Evolutionary conservation across 2,113 vertebrate species (phyloP), one percentile per base, ranked within the genome.

Genomic region (Sceloporus undulatus): DNA sequence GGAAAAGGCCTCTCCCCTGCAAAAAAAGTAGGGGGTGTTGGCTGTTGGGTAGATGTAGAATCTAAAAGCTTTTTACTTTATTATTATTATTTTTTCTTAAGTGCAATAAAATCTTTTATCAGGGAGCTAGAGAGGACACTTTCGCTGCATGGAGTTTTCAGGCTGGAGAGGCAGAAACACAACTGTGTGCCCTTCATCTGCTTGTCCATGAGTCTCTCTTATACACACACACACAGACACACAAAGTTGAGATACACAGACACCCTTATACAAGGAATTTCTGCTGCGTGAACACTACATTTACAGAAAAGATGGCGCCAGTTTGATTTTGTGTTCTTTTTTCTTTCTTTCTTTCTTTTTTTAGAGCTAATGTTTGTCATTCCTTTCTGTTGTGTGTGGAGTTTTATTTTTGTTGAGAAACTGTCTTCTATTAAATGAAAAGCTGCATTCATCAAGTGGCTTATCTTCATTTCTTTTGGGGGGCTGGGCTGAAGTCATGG

Each of bases 91-190:
- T 34, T 80, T 79, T 88, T 94, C 91, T 94, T 85, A 95, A 95
- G 96, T 97, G 96, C 96, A 97, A 96, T 97, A 96, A 94, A 88
- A 94, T 93, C 91, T 92, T 34, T 59, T 11, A 91, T 96, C 95
- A 96, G 96, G 96, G 96, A 95, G 92, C 91, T 87, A 87, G 84
- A 91, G 25, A 74, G 71, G 87, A 89, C 65, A 85, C 76, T 74
- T 68, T 87, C 62, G 77, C 70, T 82, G 82, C 86, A 14, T 40
- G 77, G 89, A 80, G 42, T 42, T 66, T 62, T 82, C 21, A 79
- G 56, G 75, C 85, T 21, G 70, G 59, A 76, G 75, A 83, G 66
- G 74, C 74, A 38, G 68, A 74, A 23, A 34, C 23, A 38, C 18
- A 40, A n/a, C 10, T 48, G 13, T 68, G 42, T 19, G 78, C 75